Evolutionary conservation across 2,113 vertebrate species (phyloP), one percentile per base, ranked within the genome.

Genomic region (Pygoscelis antarcticus): DNA sequence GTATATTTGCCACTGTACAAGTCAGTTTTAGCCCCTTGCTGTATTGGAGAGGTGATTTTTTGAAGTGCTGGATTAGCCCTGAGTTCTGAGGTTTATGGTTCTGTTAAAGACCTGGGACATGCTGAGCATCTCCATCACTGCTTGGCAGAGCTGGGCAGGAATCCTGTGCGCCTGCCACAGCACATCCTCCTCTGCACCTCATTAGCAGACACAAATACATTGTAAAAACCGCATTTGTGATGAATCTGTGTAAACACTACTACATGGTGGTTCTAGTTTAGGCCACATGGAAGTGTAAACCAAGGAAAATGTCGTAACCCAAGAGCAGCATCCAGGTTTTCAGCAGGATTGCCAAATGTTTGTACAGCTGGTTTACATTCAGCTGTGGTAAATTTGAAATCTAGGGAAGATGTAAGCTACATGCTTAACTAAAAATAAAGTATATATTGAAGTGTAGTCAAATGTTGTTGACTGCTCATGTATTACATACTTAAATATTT

Each of bases 61-160:
- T 70, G 16, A 82, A 89, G 44, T 64, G 32, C 49, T 88, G 36
- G 30, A 57, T 84, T 74, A 81, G 55, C 65, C 23, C 30, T 16
- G 42, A 75, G 32, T 51, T 17, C 40, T 34, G 32, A 34, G 20
- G 16, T 68, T 42, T 60, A 17, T 15, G 23, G 20, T 61, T 85
- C 7, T 77, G 1, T 74, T 71, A 51, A 51, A 80, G 42, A 64
- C 32, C 7, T 51, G 54, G 46, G 38, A 55, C 29, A 51, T 1
- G 2, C n/a, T 58, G 61, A 71, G 51, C n/a, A 44, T 38, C 54
- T 72, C 54, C 38, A 13, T 52, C 0, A 0, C 40, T 47, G n/a
- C 60, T 55, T 76, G 60, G 42, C 66, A 52, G 71, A 72, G 32
- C 40, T 66, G 58, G 47, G 15, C 32, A 62, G 26, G 76, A 58